Percentiles rank a stretch among this genome's conserved stretches.
Evolutionary conservation across 2,113 vertebrate genomes (phyloP).

Genomic region (Microcebus jonahi): DNA sequence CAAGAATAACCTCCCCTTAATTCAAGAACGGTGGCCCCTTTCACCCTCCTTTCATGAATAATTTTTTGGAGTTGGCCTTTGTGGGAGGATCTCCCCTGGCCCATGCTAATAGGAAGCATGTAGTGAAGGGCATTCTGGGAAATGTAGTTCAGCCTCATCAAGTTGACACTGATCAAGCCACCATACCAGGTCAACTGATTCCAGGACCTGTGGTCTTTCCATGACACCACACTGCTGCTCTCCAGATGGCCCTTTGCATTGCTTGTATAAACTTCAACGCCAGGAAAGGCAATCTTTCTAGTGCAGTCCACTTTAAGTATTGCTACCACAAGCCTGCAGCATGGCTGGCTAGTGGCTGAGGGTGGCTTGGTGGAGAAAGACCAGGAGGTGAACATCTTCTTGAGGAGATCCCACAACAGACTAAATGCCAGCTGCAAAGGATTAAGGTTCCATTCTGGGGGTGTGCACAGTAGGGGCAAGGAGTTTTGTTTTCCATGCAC

Average conservation of each 20-base stretch:
- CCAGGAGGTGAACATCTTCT: neutral
- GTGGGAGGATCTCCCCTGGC: neutral
- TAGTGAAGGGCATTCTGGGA: neutral
- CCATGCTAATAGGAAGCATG: neutral
- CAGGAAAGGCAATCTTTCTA: neutral
- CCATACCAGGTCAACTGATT: neutral
- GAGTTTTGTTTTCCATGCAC: neutral
- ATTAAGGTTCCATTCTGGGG: neutral
- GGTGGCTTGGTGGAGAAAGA: neutral
- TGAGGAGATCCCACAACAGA: neutral
- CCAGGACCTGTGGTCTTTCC: neutral
- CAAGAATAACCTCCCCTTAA: neutral
- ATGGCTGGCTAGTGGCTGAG: neutral
- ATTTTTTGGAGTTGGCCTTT: no score
- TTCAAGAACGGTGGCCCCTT: no score
- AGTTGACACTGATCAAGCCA: neutral
- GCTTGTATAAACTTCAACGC: neutral
- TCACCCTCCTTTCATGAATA: no score
- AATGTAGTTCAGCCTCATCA: neutral
- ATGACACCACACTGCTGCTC: neutral
- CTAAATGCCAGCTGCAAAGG: neutral
- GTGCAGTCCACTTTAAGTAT: neutral
- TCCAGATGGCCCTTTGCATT: neutral
- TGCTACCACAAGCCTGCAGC: neutral
- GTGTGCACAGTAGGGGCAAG: no score